phyloP scores from a whole-genome alignment of 2,797 vertebrate genomes.

The Pristis pectinata region DNA sequence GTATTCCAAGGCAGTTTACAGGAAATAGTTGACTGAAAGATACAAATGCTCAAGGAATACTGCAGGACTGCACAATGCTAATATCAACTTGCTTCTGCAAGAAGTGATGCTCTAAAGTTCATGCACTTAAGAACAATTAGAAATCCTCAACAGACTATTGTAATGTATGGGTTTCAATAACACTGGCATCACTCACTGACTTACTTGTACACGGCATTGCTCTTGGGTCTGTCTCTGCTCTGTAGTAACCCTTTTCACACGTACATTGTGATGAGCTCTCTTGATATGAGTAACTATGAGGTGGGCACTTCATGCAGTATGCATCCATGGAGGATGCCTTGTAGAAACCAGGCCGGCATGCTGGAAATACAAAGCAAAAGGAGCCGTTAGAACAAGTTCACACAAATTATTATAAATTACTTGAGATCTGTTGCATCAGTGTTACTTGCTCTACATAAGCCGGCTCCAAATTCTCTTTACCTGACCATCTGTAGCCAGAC shows the following conservation, averaged over 20 bases:
- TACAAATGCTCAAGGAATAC: not conserved
- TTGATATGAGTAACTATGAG: slow-evolving; percentile 66
- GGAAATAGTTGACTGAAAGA: not conserved
- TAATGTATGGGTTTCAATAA: not conserved
- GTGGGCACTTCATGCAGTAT: slow-evolving; percentile 71
- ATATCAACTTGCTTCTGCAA: not conserved
- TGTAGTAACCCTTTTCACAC: slow-evolving; percentile 67
- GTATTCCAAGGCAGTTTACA: not conserved
- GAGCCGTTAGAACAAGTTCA: not conserved
- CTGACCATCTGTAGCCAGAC: too few species aligned
- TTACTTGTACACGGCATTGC: slow-evolving; percentile 73
- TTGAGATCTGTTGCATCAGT: not conserved
- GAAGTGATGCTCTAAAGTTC: not conserved
- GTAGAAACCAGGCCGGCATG: slow-evolving; percentile 67
- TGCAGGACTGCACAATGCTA: not conserved
- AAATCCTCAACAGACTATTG: slow-evolving; percentile 32
- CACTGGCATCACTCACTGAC: slow-evolving; percentile 43
- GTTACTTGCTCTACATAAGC: too few species aligned
- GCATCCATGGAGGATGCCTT: slow-evolving; percentile 69
- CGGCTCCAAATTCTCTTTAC: too few species aligned
- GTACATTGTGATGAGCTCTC: slow-evolving; percentile 62
- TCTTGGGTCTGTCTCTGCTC: slow-evolving; percentile 63
- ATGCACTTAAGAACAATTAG: not conserved
- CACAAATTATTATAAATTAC: not conserved
- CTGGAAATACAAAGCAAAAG: slow-evolving; percentile 40